Evolutionary conservation across 2,888 invertebrate genomes (phyloP).

Genomic region (Conistra vaccinii): DNA sequence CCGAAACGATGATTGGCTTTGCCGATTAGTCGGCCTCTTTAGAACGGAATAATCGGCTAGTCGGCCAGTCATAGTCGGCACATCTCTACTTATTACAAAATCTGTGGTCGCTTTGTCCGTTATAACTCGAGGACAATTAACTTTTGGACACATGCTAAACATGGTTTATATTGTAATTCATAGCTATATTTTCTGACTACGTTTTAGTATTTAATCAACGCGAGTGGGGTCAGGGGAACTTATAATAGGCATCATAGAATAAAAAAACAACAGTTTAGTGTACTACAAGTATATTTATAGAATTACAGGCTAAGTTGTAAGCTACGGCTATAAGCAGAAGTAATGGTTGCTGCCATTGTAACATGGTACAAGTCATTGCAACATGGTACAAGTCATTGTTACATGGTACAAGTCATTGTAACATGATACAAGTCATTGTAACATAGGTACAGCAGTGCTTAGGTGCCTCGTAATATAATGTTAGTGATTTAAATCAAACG

Average conservation of each 20-base stretch:
- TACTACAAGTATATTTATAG: conserved; percentile 71
- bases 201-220: background rate
- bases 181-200: background rate
- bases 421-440: conserved; percentile 34
- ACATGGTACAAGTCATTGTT: conserved; percentile 6
- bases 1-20: too few species aligned
- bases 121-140: background rate
- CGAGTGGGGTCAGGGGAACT: too few species aligned
- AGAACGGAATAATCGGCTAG: too few species aligned
- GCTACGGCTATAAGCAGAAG: conserved; percentile 66
- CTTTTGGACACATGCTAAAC: too few species aligned
- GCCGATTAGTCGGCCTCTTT: too few species aligned
- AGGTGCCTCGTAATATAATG: conserved; percentile 5
- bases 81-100: too few species aligned
- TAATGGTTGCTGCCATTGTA: conserved; percentile 62
- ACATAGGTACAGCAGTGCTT: conserved; percentile 49
- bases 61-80: too few species aligned
- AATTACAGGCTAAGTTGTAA: conserved; percentile 67
- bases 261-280: conserved; percentile 59
- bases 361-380: conserved; percentile 31
- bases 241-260: conserved; percentile 36
- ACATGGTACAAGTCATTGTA: conserved; percentile 29
- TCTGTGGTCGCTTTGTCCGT: background rate
- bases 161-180: background rate
- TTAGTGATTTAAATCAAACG: background rate